Percentiles rank a stretch among this genome's conserved stretches.
phyloP scores from a whole-genome alignment of 2,113 vertebrate genomes.

The Cepphus grylle region DNA sequence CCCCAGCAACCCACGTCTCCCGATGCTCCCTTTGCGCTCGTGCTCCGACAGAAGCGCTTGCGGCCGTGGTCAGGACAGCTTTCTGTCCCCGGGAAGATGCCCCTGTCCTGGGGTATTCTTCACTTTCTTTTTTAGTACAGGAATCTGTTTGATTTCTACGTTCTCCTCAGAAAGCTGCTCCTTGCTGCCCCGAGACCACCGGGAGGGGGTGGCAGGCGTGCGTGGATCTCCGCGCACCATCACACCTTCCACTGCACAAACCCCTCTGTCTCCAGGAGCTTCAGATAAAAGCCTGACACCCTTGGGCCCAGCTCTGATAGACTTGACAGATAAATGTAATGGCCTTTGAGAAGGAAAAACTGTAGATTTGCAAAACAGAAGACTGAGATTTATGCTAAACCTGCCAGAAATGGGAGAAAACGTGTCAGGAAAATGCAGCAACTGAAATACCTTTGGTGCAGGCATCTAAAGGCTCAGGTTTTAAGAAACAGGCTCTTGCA shows the following conservation, averaged over 20 bases:
- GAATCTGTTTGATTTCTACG: background rate
- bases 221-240: background rate
- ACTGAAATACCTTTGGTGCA: background rate
- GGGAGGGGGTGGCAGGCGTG: background rate
- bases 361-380: background rate
- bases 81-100: background rate
- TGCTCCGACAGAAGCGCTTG: background rate
- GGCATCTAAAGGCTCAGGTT: background rate
- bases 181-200: fast-evolving
- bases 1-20: fast-evolving
- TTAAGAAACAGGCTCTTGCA: background rate
- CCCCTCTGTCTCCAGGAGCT: background rate
- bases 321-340: background rate
- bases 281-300: background rate
- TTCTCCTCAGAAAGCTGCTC: background rate
- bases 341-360: background rate
- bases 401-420: background rate
- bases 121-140: background rate
- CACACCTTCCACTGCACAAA: background rate
- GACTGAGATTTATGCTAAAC: background rate
- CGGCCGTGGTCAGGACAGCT: fast-evolving
- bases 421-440: background rate
- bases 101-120: background rate
- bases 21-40: fast-evolving
- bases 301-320: background rate